Conservation (phyloP, 2,113 vertebrate species). For the Chamaetylas fuelleborni region DNA sequence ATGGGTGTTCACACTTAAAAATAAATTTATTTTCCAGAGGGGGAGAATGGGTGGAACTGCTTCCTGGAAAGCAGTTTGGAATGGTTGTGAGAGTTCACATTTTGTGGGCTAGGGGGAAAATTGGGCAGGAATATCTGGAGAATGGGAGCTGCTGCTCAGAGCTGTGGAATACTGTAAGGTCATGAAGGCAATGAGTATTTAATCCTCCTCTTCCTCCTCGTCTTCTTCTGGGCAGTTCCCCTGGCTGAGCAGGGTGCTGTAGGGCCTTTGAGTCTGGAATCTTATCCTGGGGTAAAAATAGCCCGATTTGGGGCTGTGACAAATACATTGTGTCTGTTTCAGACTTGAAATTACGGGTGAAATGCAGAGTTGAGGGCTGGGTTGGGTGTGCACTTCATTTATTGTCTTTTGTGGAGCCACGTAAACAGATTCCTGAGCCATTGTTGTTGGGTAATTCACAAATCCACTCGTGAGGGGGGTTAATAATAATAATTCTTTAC, state of each 20-base stretch:
- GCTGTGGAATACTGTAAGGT: too few species aligned
- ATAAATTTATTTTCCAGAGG: background rate
- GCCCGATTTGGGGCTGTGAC: background rate
- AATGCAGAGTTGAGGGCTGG: background rate
- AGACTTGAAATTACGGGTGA: background rate
- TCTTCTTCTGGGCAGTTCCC: background rate
- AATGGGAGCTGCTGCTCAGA: background rate
- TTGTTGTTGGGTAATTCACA: background rate
- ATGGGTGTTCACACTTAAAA: fast-evolving
- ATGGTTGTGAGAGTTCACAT: background rate
- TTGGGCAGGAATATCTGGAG: background rate
- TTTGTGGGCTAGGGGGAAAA: background rate
- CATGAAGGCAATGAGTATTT: background rate
- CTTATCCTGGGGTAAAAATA: background rate
- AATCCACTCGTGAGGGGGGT: background rate
- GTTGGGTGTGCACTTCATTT: background rate
- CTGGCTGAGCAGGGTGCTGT: background rate
- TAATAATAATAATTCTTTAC: background rate
- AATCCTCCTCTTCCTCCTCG: background rate
- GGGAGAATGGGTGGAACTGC: background rate
- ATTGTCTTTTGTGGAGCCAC: background rate
- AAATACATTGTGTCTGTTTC: background rate
- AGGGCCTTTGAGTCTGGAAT: background rate
- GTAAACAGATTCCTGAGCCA: background rate
- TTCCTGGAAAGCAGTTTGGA: background rate